These are phyloP conservation scores for Tichodroma muraria DNA, from an alignment of 2,113 vertebrate genomes.

Conservation along the genomic window DNA sequence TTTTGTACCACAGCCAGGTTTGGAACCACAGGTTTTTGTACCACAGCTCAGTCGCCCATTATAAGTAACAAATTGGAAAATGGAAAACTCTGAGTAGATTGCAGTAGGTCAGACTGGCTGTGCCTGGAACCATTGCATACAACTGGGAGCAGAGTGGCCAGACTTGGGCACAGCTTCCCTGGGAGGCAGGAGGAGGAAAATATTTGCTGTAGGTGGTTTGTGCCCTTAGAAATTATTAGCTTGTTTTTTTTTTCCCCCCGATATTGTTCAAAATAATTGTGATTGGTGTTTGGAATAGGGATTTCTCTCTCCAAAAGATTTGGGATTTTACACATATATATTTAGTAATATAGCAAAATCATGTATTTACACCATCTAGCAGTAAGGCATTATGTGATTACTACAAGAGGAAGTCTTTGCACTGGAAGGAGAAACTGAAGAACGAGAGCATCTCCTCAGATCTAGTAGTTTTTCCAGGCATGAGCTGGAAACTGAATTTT, in stretches of 20 bases:
- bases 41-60: neutral
- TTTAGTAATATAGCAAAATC: neutral
- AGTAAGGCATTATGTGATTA: neutral
- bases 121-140: neutral
- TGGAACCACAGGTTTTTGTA: conserved; percentile 44
- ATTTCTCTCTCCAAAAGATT: neutral
- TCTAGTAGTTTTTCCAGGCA: neutral
- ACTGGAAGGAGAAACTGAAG: neutral
- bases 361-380: neutral
- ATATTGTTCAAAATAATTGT: neutral
- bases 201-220: neutral
- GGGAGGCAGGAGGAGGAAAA: neutral
- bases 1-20: conserved; percentile 39
- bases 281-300: neutral
- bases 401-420: neutral
- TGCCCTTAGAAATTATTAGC: neutral
- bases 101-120: neutral
- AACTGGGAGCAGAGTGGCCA: neutral
- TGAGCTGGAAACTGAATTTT: neutral
- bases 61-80: neutral
- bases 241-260: neutral
- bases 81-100: neutral
- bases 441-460: neutral
- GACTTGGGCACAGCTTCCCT: neutral
- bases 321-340: neutral